A percentile compares a stretch with the other conserved stretches of the same genome.
Evolutionary conservation across 2,113 vertebrate genomes (phyloP).

Genomic region (Delphinus delphis): DNA sequence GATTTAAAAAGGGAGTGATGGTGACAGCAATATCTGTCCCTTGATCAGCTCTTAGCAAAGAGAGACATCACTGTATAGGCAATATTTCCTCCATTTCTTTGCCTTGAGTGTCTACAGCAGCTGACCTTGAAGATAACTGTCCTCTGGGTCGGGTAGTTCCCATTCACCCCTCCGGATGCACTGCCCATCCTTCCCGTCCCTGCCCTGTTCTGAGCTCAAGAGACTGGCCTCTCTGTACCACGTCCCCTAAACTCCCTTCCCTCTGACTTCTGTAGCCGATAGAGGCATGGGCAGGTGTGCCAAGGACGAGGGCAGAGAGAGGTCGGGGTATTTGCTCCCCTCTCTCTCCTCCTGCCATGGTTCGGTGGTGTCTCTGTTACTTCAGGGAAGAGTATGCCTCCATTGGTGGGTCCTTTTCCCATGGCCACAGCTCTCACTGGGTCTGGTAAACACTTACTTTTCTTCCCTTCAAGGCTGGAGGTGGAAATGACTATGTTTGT

Average conservation of each 20-base stretch:
- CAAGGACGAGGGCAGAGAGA: background rate
- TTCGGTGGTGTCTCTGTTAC: background rate
- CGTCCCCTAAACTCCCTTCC: background rate
- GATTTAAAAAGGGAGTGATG: background rate
- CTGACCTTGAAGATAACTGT: background rate
- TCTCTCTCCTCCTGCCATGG: background rate
- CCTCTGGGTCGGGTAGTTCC: background rate
- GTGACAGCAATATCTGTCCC: accelerated
- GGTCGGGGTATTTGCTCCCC: background rate
- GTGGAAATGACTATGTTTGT: background rate
- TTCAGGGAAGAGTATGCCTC: too few species aligned
- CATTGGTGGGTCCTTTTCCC: background rate
- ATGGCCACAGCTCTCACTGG: background rate
- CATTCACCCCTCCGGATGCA: accelerated
- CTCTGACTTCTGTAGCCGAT: background rate
- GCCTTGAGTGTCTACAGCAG: too few species aligned
- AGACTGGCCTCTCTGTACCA: background rate
- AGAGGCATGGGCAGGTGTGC: background rate
- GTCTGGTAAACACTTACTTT: too few species aligned
- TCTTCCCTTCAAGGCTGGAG: background rate
- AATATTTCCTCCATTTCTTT: background rate
- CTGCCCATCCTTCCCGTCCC: background rate
- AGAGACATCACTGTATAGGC: accelerated
- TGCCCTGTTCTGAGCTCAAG: background rate
- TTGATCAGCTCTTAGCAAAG: background rate